phyloP scores from a whole-genome alignment of 1,140 invertebrate species.

The Drosophila pseudoobscura region DNA sequence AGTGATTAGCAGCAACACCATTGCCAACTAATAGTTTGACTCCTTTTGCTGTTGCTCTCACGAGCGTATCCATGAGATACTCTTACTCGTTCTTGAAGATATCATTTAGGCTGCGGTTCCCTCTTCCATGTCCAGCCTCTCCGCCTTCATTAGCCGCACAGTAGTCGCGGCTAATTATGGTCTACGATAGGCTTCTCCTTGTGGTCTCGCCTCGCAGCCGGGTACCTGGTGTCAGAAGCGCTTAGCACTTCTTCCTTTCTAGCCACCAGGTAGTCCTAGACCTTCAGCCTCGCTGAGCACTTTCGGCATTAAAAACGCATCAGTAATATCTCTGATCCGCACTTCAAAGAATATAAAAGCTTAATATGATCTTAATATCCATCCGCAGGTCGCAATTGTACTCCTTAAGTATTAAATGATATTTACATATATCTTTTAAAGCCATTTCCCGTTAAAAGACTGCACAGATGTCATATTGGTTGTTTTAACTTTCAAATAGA shows the following conservation, averaged over 20 bases:
- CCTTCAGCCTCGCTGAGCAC: background rate
- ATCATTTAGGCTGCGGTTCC: constrained; percentile 27
- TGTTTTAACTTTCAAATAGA: constrained; percentile 25
- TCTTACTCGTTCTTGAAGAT: background rate
- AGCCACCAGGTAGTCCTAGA: constrained; percentile 24
- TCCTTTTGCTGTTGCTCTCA: constrained; percentile 15
- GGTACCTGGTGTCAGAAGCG: constrained; percentile 37
- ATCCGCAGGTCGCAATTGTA: too few species aligned
- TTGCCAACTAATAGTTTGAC: constrained; percentile 41
- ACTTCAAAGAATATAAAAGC: background rate
- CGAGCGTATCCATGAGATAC: constrained; percentile 27
- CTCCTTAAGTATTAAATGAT: too few species aligned
- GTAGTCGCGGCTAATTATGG: constrained; percentile 58
- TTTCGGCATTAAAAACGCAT: constrained; percentile 52
- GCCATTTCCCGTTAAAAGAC: too few species aligned
- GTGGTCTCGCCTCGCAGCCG: background rate
- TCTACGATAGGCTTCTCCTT: constrained; percentile 23
- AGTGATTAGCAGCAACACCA: constrained; percentile 73
- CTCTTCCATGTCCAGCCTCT: constrained; percentile 8
- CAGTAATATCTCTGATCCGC: constrained; percentile 34
- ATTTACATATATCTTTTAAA: too few species aligned
- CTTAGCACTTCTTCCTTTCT: constrained; percentile 36
- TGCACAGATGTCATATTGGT: too few species aligned
- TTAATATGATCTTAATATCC: too few species aligned
- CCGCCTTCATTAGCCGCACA: constrained; percentile 54